Evolutionary conservation across 1,140 invertebrate genomes (phyloP), one percentile per base, ranked within the genome.

Genomic region (Drosophila erecta): DNA sequence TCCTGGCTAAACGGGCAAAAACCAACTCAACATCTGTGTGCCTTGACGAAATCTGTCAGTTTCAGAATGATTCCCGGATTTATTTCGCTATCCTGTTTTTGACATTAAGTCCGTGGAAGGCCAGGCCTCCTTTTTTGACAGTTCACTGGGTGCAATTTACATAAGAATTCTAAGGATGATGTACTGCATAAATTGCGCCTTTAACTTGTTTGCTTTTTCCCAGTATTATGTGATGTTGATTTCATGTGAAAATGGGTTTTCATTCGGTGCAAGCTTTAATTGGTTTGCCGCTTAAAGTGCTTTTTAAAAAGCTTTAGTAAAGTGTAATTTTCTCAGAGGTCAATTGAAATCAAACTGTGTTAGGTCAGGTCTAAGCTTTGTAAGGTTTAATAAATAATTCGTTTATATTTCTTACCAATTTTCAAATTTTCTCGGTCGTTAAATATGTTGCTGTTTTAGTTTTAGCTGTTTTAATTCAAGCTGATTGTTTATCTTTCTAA

Each of bases 291-390:
- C 15, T 37, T 6, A 55, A 59, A 75, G 71, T 66, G 14, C 1
- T 17, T 50, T 20, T 33, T 17, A 0, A 8, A 11, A 38, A 69
- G 53, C 43, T 47, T 43, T 49, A 15, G 44, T 17, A 33, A 43
- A 20, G 22, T 20, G 20, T 55, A 2, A 6, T 22, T 22, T 37
- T 58, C 24, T 24, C 14, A 58, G 2, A 15, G 54, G 61, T 27
- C 47, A 75, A 65, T 15, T 5, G 5, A 46, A 27, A 43, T 15
- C 37, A 8, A 33, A 58, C 55, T 56, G 54, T 40, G 57, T 43
- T 81, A 81, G 66, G 66, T 81, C 60, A 46, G 30, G 71, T 44
- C 17, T 64, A 6, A 43, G 22, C 15, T 35, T 14, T 35, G 20
- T 1, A 14, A 33, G 4, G 8, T 7, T 5, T 35, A 58, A 1